Percentiles rank a stretch among this genome's conserved stretches.
These are phyloP conservation scores for Rhynchophorus ferrugineus DNA, from an alignment of 1,140 invertebrate species.

Conservation along the genomic window DNA sequence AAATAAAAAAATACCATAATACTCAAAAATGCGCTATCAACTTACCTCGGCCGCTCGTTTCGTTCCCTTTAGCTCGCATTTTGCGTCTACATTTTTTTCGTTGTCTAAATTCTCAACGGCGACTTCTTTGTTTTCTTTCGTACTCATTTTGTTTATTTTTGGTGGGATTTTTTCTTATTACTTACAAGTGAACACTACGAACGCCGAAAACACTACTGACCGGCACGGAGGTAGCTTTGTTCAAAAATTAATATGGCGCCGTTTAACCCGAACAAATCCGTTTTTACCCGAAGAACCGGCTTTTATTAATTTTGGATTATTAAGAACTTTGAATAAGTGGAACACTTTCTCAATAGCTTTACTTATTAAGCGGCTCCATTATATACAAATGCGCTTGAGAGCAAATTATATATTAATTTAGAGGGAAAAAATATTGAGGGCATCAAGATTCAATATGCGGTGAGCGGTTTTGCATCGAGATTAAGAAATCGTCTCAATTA, in stretches of 20 bases:
- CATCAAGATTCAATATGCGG: conserved; percentile 47
- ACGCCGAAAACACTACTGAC: conserved; percentile 52
- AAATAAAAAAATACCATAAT: conserved; percentile 17
- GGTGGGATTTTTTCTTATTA: conserved; percentile 39
- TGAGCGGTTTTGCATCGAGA: conserved; percentile 30
- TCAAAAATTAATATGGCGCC: conserved; percentile 79
- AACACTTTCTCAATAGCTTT: too few relatives aligned
- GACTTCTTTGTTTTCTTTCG: conserved; percentile 78
- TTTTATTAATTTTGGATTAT: conserved; percentile 15
- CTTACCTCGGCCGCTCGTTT: conserved; percentile 82
- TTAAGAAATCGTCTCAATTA: conserved; percentile 29
- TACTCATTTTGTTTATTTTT: conserved; percentile 65
- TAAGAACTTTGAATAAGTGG: conserved; percentile 8
- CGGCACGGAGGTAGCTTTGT: conserved; percentile 55
- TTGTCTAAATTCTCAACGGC: conserved; percentile 72
- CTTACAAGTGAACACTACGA: conserved; percentile 14
- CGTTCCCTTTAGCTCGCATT: conserved; percentile 76
- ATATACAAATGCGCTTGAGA: background rate
- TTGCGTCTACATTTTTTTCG: conserved; percentile 63
- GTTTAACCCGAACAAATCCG: conserved; percentile 52
- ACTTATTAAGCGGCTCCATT: background rate
- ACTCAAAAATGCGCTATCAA: conserved; percentile 32
- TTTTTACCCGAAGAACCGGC: conserved; percentile 47
- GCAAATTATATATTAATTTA: conserved; percentile 25
- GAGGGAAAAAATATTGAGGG: conserved; percentile 41